Evolutionary conservation across 92 coral and sea anemone species (phyloP).

Genomic region (Anthopleura xanthogrammica): DNA sequence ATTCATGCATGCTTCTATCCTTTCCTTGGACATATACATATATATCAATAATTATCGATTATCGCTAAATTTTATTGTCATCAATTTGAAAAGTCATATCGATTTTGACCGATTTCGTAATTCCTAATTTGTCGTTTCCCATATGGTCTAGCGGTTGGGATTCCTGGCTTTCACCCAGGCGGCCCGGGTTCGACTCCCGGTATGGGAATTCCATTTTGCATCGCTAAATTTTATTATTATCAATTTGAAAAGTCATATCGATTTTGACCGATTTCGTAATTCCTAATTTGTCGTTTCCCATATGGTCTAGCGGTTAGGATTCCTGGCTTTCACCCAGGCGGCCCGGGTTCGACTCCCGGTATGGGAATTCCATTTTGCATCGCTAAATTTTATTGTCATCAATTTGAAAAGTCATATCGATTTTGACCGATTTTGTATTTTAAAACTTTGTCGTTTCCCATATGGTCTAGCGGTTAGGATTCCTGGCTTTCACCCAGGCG

Average conservation of each 20-base stretch:
- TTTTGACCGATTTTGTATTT: no score
- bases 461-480: slow-evolving; percentile 99
- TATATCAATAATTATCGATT: no score
- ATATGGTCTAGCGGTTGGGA: slow-evolving; percentile 90
- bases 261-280: no score
- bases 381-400: no score
- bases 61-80: no score
- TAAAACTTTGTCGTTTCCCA: slow-evolving; percentile 49
- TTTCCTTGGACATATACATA: no score
- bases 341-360: slow-evolving; percentile 94
- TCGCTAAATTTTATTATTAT: no score
- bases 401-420: no score
- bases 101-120: no score
- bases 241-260: no score
- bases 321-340: slow-evolving; percentile 99
- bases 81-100: no score
- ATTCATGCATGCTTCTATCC: no score
- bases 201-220: slow-evolving; percentile 41
- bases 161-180: slow-evolving; percentile 92
- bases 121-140: slow-evolving; percentile 20
- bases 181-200: slow-evolving; percentile 94
- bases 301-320: slow-evolving; percentile 99
- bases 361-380: slow-evolving; percentile 39
- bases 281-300: slow-evolving; percentile 44
- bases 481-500: slow-evolving; percentile 99